These are phyloP conservation scores for Neogobius melanostomus DNA, from an alignment of 2,113 vertebrate genomes.

Conservation along the genomic window DNA sequence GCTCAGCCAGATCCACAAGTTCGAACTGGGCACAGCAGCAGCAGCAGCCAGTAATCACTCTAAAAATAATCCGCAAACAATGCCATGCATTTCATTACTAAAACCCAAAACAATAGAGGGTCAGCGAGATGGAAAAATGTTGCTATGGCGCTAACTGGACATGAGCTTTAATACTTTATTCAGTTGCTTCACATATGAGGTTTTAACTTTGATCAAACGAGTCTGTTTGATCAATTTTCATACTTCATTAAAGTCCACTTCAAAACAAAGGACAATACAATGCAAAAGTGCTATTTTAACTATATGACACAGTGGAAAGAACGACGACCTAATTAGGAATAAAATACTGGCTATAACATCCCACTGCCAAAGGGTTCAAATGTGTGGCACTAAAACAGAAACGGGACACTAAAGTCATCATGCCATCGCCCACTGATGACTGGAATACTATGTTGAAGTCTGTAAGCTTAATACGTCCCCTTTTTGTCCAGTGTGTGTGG, in stretches of 20 bases:
- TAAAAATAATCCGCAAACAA: conserved; percentile 40
- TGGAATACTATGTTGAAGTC: conserved; percentile 26
- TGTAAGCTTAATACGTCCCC: conserved; percentile 54
- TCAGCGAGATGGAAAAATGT: conserved; percentile 15
- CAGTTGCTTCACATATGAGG: neutral
- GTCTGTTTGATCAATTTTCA: neutral
- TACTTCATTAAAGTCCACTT: neutral
- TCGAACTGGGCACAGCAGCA: conserved; percentile 32
- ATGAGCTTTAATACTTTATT: neutral
- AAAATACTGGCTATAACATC: conserved; percentile 16
- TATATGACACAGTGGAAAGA: conserved; percentile 14
- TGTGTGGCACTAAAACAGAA: conserved; percentile 12
- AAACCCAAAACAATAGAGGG: conserved; percentile 32
- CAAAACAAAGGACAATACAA: neutral
- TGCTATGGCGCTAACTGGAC: neutral
- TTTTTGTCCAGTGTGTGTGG: neutral
- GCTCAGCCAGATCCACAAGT: conserved; percentile 62
- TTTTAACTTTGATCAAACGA: neutral
- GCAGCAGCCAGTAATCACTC: conserved; percentile 16
- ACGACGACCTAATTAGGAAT: conserved; percentile 31
- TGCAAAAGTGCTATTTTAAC: conserved; percentile 12
- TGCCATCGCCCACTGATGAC: conserved; percentile 40
- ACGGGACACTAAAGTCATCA: conserved; percentile 39
- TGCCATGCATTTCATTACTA: conserved; percentile 19
- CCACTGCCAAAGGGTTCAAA: conserved; percentile 11